These are phyloP conservation scores for Nomia melanderi DNA, from an alignment of 1,140 invertebrate genomes.

Conservation along the genomic window DNA sequence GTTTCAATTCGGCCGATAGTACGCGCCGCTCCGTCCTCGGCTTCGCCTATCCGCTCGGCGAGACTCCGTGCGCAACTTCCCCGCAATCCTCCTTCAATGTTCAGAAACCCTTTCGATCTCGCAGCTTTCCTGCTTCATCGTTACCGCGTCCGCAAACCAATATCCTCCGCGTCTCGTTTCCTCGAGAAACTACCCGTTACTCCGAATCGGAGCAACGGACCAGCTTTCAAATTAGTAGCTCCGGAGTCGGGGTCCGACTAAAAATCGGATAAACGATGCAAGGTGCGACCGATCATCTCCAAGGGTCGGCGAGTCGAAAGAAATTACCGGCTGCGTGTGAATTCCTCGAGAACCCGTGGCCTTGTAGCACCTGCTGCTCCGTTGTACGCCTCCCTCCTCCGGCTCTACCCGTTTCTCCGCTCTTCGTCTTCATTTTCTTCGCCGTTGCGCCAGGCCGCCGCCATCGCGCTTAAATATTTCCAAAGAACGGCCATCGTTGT, in stretches of 20 bases:
- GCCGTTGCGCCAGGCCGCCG: background rate
- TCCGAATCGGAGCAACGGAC: background rate
- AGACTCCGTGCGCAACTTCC: too few species aligned
- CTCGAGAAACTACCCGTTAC: conserved; percentile 18
- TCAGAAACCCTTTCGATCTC: too few species aligned
- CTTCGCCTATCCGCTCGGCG: too few species aligned
- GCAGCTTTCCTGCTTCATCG: too few species aligned
- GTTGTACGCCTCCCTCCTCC: conserved; percentile 36
- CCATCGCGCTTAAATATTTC: conserved; percentile 44
- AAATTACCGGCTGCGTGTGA: conserved; percentile 52
- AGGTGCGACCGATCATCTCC: conserved; percentile 64
- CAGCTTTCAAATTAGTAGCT: conserved; percentile 55
- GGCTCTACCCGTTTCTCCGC: conserved; percentile 3
- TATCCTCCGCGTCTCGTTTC: background rate
- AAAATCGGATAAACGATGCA: conserved; percentile 61
- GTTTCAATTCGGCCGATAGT: background rate
- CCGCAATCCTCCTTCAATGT: too few species aligned
- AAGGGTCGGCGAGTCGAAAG: conserved; percentile 48
- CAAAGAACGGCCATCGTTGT: conserved; percentile 16
- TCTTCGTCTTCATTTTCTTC: background rate
- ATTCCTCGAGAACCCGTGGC: conserved; percentile 30
- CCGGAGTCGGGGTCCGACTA: conserved; percentile 22
- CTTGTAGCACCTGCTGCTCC: conserved; percentile 55
- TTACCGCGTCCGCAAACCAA: too few species aligned
- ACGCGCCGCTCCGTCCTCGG: too few species aligned